Evolutionary conservation across 2,797 vertebrate species (phyloP), one percentile per base, ranked within the genome.

Genomic region (Dendrocincla fuliginosa): DNA sequence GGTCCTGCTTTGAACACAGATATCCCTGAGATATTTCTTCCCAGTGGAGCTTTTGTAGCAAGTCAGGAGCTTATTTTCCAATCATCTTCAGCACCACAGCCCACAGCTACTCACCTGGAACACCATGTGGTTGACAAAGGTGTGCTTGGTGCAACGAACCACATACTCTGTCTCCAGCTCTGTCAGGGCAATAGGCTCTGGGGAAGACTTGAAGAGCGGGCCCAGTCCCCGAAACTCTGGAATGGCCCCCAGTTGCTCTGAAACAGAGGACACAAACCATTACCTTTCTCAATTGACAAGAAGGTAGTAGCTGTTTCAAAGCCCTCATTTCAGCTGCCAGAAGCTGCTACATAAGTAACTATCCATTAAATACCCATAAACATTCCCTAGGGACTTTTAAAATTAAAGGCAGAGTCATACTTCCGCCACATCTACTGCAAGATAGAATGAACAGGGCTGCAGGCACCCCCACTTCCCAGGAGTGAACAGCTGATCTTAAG

Each of bases 91-190:
- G 79, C 23, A 65, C 12, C 33, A 52, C 22, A 19, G 4, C 53
- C 44, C 57, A 33, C 1, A 77, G 52, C 16, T 80, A 92, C 98
- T 86, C 55, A 98, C 98, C 98, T 98, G 98, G 93, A 98, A 98
- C 50, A 98, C 98, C 97, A 98, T 97, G 94, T 98, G 98, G 53
- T 82, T 93, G 57, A 93, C 65, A 80, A 98, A 98, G 0, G 96
- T 98, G 65, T 98, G 98, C 73, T 98, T 98, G 20, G 98, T 98
- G 86, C 98, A 98, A 27, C 96, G 98, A 89, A 98, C 95, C 73
- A 98, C 98, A 0, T 98, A 98, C 80, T 98, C 98, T 0, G 98
- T 98, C 91, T 98, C 98, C 5, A 98, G 98, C 82, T 98, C 98
- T 3, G 98, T 98, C 68, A 98, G 97, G 75, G 98, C 98, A 7